Evolutionary conservation across 1,140 invertebrate species (phyloP).

Genomic region (Arion vulgaris): DNA sequence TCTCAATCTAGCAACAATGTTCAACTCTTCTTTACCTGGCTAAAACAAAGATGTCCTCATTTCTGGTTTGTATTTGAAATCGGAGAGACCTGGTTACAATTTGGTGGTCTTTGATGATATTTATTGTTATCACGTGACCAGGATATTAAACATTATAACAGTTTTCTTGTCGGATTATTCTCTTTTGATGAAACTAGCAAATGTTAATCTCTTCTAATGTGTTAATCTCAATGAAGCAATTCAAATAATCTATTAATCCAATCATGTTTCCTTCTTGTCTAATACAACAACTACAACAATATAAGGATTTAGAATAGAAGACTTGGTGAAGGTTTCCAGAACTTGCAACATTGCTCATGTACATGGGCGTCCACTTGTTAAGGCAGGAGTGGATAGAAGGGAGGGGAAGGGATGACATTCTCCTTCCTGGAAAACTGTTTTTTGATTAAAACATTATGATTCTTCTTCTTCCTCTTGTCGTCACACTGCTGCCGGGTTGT

Average conservation of each 20-base stretch:
- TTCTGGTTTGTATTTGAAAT: neutral
- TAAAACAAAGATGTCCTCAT: neutral
- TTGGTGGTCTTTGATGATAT: neutral
- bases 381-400: no score
- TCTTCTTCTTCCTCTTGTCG: no score
- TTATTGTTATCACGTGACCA: neutral
- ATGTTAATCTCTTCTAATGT: neutral
- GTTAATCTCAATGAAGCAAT: neutral
- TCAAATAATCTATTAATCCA: neutral
- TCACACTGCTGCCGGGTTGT: no score
- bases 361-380: no score
- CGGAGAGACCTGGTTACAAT: neutral
- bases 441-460: no score
- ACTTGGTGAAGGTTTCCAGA: no score
- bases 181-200: neutral
- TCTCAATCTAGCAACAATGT: neutral
- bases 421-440: no score
- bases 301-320: no score
- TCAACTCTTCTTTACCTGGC: neutral
- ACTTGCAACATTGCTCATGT: no score
- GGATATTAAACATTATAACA: neutral
- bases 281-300: no score
- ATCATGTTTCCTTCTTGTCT: neutral
- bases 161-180: neutral
- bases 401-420: no score